Evolutionary conservation across 2,113 vertebrate genomes (phyloP), one percentile per base, ranked within the genome.

Genomic region (Syngnathus scovelli): DNA sequence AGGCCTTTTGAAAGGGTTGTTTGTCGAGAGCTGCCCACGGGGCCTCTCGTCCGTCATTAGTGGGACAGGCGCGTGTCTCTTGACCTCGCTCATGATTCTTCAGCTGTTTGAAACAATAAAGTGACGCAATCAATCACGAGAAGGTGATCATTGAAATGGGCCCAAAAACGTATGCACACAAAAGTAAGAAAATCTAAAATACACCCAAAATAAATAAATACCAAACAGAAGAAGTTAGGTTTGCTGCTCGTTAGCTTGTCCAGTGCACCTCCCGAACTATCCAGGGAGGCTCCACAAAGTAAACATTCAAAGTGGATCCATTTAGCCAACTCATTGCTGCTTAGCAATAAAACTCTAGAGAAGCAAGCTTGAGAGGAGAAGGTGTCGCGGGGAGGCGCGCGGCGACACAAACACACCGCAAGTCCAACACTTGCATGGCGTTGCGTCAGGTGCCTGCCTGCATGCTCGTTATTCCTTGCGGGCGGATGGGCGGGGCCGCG

Each of bases 361-460:
- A 23, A 19, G 61, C 21, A 37, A 44, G 64, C 77, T 73, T 62
- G 3, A 55, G 67, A 72, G 55, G n/a, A 33, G 33, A n/a, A 6
- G 66, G 73, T 49, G 68, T 58, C 68, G 37, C 38, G 1, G 75
- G 78, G 74, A 79, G 81, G 49, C 23, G 71, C 75, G 78, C 71
- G 72, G 63, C 48, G 36, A 78, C 75, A 79, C 76, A 72, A 79
- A 85, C 77, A 82, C 72, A 67, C 64, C 59, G 68, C 87, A 81
- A 78, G 70, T 76, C 83, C 27, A 87, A 89, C 79, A 79, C 82
- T 92, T 92, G 88, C 90, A 6, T 67, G 83, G 84, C 84, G 70
- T 92, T 92, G 90, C 91, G 83, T 92, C 92, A 92, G 92, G 89
- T 86, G 83, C 80, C 69, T 41, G 51, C 69, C 83, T 86, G 83